Conservation (phyloP, 2,888 invertebrate species). For the Doris montereyensis region DNA sequence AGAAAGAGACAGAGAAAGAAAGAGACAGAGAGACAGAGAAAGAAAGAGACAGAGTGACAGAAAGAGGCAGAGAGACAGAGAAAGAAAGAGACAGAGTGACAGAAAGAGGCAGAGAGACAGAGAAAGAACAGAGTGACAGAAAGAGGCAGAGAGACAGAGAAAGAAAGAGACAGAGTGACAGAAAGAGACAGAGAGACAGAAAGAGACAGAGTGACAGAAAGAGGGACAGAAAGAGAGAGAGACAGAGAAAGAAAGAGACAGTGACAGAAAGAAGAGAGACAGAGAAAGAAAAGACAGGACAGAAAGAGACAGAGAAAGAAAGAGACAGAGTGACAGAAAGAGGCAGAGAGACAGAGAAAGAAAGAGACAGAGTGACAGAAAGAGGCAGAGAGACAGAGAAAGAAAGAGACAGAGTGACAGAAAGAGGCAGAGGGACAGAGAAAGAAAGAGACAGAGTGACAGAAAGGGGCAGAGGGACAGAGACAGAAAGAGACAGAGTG, state of each 20-base stretch:
- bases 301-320: background rate
- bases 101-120: background rate
- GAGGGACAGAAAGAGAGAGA: constrained; percentile 16
- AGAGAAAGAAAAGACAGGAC: background rate
- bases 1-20: too few relatives aligned
- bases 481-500: background rate
- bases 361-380: background rate
- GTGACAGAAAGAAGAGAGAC: background rate
- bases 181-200: background rate
- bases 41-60: too few relatives aligned
- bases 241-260: constrained; percentile 15
- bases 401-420: background rate
- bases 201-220: background rate
- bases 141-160: background rate
- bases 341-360: background rate
- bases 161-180: background rate
- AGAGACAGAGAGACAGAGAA: too few relatives aligned
- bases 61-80: too few relatives aligned
- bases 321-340: background rate
- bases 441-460: background rate
- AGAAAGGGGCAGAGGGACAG: too few relatives aligned
- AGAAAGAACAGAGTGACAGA: background rate
- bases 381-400: background rate
- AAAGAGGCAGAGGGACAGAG: background rate
- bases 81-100: background rate